Evolutionary conservation across 1,140 invertebrate species (phyloP).

Genomic region (Augochlora pura): DNA sequence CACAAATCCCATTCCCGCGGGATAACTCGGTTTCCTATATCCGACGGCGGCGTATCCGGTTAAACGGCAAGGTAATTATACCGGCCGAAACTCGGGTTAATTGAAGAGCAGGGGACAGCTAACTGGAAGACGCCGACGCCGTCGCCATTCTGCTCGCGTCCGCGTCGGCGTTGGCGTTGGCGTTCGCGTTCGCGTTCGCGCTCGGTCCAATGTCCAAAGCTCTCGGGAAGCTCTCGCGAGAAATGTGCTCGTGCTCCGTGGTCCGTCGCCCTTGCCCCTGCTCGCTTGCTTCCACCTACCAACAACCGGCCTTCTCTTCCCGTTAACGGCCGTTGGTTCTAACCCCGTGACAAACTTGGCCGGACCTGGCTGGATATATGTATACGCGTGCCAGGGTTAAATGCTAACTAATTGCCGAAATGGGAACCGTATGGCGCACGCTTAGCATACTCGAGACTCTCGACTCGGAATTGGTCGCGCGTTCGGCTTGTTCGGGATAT

Average conservation of each 20-base stretch:
- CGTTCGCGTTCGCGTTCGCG: no score
- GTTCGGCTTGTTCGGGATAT: no score
- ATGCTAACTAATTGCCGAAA: constrained; percentile 19
- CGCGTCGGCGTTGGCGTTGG: no score
- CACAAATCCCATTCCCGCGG: constrained; percentile 13
- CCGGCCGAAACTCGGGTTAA: constrained; percentile 45
- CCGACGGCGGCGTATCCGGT: constrained; percentile 10
- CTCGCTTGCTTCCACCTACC: constrained; percentile 21
- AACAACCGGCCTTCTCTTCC: constrained; percentile 11
- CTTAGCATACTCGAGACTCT: no score
- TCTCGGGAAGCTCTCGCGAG: constrained; percentile 8
- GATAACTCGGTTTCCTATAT: constrained; percentile 21
- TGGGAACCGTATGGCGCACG: not conserved
- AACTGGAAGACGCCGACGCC: constrained; percentile 28
- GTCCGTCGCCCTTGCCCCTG: constrained; percentile 6
- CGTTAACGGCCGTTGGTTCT: constrained; percentile 15
- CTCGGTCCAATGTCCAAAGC: not conserved
- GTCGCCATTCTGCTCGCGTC: constrained; percentile 13
- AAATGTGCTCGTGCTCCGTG: not conserved
- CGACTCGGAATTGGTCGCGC: no score
- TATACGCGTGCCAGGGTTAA: constrained; percentile 1
- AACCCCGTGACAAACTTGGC: constrained; percentile 14
- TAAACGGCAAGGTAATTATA: constrained; percentile 42
- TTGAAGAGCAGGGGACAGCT: constrained; percentile 41
- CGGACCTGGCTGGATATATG: not conserved